phyloP scores from a whole-genome alignment of 2,888 invertebrate genomes.

The Athalia cordata region DNA sequence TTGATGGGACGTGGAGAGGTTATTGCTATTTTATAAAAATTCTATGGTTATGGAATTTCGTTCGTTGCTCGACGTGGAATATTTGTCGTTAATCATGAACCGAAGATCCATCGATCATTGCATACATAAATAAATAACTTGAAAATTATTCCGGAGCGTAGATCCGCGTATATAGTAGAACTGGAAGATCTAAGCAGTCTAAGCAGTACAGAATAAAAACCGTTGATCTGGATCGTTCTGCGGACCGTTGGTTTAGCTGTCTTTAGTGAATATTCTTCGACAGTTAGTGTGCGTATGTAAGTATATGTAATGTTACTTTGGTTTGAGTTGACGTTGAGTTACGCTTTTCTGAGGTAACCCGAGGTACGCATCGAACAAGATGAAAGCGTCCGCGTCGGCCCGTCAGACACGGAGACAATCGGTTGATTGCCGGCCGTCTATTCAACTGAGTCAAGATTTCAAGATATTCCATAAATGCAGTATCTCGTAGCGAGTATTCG shows the following conservation, averaged over 20 bases:
- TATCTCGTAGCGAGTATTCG: constrained; percentile 52
- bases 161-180: too few species aligned
- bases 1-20: too few species aligned
- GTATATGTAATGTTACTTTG: not conserved
- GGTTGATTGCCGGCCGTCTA: constrained; percentile 46
- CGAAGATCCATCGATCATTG: too few species aligned
- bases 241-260: too few species aligned
- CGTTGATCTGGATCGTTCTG: not conserved
- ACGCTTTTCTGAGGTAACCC: not conserved
- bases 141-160: too few species aligned
- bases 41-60: too few species aligned
- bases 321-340: constrained; percentile 40
- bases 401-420: not conserved
- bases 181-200: not conserved
- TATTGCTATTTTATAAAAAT: too few species aligned
- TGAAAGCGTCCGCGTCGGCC: constrained; percentile 39
- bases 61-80: too few species aligned
- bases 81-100: too few species aligned
- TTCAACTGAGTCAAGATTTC: constrained; percentile 62
- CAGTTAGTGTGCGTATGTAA: not conserved
- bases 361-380: constrained; percentile 40
- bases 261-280: too few species aligned
- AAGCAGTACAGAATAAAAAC: not conserved
- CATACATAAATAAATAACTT: too few species aligned
- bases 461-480: constrained; percentile 72